These are phyloP conservation scores for Dermatemys mawii DNA, from an alignment of 2,113 vertebrate species.

Conservation along the genomic window DNA sequence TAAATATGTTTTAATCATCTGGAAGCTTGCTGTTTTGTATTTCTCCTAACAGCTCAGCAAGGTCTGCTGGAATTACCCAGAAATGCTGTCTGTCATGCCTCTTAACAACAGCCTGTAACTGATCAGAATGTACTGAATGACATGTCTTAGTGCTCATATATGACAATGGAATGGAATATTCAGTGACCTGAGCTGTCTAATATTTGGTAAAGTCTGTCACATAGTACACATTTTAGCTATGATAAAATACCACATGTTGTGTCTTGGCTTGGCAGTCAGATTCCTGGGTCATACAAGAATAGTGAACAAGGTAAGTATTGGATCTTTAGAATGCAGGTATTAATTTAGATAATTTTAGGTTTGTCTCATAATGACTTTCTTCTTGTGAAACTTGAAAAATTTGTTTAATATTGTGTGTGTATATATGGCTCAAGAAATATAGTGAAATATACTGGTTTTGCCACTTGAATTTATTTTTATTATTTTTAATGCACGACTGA, in stretches of 20 bases:
- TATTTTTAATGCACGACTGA: not conserved
- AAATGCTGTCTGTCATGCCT: not conserved
- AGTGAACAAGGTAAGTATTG: not conserved
- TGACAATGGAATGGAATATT: not conserved
- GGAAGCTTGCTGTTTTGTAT: not conserved
- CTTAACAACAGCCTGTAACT: not conserved
- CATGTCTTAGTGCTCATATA: not conserved
- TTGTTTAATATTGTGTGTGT: not conserved
- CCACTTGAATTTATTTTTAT: not conserved
- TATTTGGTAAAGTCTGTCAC: not conserved
- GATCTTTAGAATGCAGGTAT: rapidly evolving
- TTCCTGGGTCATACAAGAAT: not conserved
- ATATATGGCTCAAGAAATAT: not conserved
- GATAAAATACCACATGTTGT: not conserved
- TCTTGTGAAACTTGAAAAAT: rapidly evolving
- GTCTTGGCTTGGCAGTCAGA: not conserved
- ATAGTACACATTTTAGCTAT: not conserved
- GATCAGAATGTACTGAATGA: not conserved
- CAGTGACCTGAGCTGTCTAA: not conserved
- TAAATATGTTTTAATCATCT: not conserved
- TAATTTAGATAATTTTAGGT: not conserved
- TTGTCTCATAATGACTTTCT: not conserved
- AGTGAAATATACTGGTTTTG: not conserved
- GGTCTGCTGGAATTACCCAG: not conserved
- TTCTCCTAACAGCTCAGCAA: not conserved